A percentile compares a stretch with the other conserved stretches of the same genome.
These are phyloP conservation scores for Datnioides undecimradiatus DNA, from an alignment of 2,113 vertebrate genomes.

Conservation along the genomic window DNA sequence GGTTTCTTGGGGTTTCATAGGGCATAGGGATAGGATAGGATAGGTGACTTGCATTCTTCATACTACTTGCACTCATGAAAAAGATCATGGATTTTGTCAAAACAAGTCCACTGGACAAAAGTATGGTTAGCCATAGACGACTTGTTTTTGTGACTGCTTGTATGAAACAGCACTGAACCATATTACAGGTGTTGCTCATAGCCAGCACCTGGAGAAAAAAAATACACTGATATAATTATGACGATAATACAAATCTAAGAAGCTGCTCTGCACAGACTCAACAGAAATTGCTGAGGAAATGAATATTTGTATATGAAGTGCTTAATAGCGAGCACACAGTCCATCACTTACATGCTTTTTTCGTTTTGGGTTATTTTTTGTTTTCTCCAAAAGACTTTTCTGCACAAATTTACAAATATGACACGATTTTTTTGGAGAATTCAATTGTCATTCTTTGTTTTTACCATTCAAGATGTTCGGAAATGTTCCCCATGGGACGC, in stretches of 20 bases:
- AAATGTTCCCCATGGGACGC: constrained; percentile 6
- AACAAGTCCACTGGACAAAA: too few species aligned
- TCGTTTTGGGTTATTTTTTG: too few species aligned
- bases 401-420: not conserved
- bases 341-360: not conserved
- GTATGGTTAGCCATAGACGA: not conserved
- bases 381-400: not conserved
- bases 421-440: not conserved
- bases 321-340: not conserved
- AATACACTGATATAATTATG: not conserved
- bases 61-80: too few species aligned
- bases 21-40: too few species aligned
- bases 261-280: not conserved
- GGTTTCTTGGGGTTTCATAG: too few species aligned
- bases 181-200: not conserved
- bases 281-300: not conserved
- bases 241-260: not conserved
- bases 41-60: too few species aligned
- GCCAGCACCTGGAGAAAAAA: not conserved
- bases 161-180: not conserved
- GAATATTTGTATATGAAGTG: not conserved
- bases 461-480: not conserved
- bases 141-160: not conserved
- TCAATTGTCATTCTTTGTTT: not conserved
- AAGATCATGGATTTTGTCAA: too few species aligned